phyloP scores from a whole-genome alignment of 2,888 invertebrate species.

The Aethes cnicana region DNA sequence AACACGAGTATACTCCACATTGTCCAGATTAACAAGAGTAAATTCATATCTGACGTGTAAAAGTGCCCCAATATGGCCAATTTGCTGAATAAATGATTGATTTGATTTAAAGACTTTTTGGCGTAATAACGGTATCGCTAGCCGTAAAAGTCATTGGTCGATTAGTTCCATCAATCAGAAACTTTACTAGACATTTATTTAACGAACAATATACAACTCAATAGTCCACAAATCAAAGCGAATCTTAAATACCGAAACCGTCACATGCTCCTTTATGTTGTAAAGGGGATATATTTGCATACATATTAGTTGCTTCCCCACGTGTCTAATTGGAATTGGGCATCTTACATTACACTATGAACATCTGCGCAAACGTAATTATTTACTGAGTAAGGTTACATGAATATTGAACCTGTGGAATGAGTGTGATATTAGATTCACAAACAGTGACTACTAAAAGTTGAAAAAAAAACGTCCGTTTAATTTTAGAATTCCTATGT shows the following conservation, averaged over 20 bases:
- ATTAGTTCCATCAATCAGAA: conserved; percentile 10
- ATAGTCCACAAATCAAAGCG: background rate
- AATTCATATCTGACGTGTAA: no score
- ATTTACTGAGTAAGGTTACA: background rate
- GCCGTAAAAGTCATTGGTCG: conserved; percentile 6
- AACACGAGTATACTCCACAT: no score
- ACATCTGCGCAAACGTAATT: conserved; percentile 16
- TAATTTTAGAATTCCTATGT: no score
- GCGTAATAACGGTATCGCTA: background rate
- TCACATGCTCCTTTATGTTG: conserved; percentile 13
- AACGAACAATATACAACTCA: background rate
- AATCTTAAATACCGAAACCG: background rate
- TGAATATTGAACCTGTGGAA: background rate
- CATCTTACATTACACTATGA: background rate
- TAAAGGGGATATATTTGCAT: conserved; percentile 21
- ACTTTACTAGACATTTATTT: background rate
- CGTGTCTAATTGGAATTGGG: conserved; percentile 10
- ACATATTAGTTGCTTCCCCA: conserved; percentile 11
- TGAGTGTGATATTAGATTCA: no score
- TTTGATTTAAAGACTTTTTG: no score
- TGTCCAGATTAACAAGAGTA: no score
- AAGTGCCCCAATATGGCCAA: no score
- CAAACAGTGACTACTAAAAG: no score
- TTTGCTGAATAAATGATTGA: no score
- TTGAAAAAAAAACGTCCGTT: no score